A percentile compares a stretch with the other conserved stretches of the same genome.
Conservation (phyloP, 2,888 invertebrate genomes). For the Pterobdella sp. region DNA sequence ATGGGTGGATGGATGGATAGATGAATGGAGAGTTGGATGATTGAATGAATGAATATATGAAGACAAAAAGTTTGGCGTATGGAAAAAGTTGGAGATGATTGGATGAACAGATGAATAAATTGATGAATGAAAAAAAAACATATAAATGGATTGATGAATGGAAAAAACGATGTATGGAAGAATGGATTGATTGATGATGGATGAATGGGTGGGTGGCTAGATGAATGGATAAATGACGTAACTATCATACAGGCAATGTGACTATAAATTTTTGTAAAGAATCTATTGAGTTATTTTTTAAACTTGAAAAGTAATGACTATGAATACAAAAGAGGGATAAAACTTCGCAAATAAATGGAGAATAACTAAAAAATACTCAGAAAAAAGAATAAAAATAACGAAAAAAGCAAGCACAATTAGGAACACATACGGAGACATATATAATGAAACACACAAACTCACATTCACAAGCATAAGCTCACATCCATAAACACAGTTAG, state of each 20-base stretch:
- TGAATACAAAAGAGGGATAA: not conserved
- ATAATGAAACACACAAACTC: no score
- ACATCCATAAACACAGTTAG: no score
- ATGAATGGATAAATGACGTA: not conserved
- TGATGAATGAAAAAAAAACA: not conserved
- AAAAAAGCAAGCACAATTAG: not conserved
- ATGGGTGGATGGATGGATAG: not conserved
- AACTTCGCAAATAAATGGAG: not conserved
- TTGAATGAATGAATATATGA: not conserved
- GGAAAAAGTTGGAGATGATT: not conserved
- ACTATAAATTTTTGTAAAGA: no score
- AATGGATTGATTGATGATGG: not conserved
- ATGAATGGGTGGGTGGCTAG: no score
- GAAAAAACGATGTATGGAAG: not conserved
- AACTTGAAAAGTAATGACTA: not conserved
- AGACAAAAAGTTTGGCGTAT: not conserved
- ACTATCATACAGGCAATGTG: not conserved
- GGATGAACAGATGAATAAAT: not conserved
- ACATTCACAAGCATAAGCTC: no score
- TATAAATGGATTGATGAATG: not conserved
- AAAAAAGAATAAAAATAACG: not conserved
- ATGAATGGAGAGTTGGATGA: not conserved
- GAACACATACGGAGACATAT: no score
- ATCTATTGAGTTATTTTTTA: no score
- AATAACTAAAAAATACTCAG: not conserved